Conservation (phyloP, 2,888 invertebrate genomes). For the Callinectes sapidus region DNA sequence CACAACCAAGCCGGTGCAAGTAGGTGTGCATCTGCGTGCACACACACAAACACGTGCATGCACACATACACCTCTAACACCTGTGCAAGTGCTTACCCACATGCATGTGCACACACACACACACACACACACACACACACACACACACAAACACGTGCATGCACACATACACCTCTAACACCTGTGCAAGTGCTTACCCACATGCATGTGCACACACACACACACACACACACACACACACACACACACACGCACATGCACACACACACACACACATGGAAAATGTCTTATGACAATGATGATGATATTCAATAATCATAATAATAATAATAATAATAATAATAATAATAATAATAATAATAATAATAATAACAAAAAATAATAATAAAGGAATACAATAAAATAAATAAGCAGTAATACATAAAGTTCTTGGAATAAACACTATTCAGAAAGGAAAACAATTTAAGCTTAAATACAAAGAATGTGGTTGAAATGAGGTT, state of each 20-base stretch:
- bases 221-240: slow-evolving; percentile 40
- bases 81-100: not conserved
- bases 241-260: not conserved
- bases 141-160: not conserved
- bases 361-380: not conserved
- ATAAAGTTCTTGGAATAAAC: not conserved
- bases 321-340: not conserved
- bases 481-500: not conserved
- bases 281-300: not conserved
- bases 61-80: too few species aligned
- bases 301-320: not conserved
- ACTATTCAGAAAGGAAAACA: not conserved
- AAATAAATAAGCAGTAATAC: not conserved
- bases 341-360: not conserved
- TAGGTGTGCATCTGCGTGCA: too few species aligned
- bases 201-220: not conserved
- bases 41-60: too few species aligned
- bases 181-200: too few species aligned
- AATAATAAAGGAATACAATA: not conserved
- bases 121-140: not conserved
- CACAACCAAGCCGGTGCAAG: not conserved
- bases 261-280: not conserved
- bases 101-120: not conserved
- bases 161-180: too few species aligned
- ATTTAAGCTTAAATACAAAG: not conserved